Evolutionary conservation across 2,888 invertebrate species (phyloP), one percentile per base, ranked within the genome.

Genomic region (Cyrtodaria siliqua): DNA sequence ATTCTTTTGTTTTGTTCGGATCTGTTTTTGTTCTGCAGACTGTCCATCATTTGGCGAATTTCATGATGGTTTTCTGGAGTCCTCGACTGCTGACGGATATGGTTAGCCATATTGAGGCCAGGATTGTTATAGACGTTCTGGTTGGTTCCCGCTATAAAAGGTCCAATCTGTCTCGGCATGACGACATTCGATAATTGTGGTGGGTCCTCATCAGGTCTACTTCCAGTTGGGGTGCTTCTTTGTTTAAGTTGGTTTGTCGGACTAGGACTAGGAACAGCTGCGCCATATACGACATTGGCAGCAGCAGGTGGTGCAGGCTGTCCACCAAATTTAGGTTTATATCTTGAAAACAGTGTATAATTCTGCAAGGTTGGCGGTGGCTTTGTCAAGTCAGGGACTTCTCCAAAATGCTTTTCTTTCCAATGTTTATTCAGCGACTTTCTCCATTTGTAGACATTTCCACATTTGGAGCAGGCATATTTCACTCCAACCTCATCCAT

Each of bases 371-470:
- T 85, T 23, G 86, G 85, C 26, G 89, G 88, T 27, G 83, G 86
- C 59, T 85, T 86, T 12, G 83, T 79, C 42, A 86, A 80, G 33
- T 87, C 90, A 40, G 91, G 90, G 2, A 86, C 83, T 56, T 92
- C 92, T 29, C 89, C 88, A 74, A 87, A 89, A 82, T 93, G 93
- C 75, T 93, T 93, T 74, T 93, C 93, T 84, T 93, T 93, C 93
- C 93, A 93, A 83, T 93, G 93, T 79, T 93, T 93, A 83, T 92
- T 93, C 20, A 93, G 83, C 16, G 92, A 92, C 77, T 93, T 93
- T 50, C 92, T 81, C 92, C 93, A 93, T 70, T 92, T 92, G 86
- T 93, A 93, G 24, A 92, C 89, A 81, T 92, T 93, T 16, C 92
- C 92, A 82, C 93, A 93, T 72, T 90, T 90, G 14, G 93, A 92